phyloP scores from a whole-genome alignment of 2,113 vertebrate genomes.

The Turnix velox region DNA sequence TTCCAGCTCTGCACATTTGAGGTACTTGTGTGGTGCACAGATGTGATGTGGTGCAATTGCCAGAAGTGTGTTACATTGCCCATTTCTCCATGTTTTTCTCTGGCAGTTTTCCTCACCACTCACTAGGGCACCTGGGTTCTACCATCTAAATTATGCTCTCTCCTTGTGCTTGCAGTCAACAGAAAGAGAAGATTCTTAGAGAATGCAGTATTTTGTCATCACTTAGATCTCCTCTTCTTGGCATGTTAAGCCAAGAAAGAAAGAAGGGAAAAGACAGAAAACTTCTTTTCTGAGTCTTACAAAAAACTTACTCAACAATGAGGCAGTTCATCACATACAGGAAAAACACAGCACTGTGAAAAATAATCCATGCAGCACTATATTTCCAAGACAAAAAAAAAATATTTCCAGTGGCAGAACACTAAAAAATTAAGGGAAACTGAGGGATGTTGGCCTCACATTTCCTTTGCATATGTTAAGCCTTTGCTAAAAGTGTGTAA shows the following conservation, averaged over 20 bases:
- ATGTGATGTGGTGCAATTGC: neutral
- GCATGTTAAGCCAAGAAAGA: neutral
- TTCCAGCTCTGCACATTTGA: neutral
- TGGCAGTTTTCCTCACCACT: fast-evolving
- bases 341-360: neutral
- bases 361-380: neutral
- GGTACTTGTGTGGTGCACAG: neutral
- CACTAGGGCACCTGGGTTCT: neutral
- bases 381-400: neutral
- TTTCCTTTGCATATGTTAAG: neutral
- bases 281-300: neutral
- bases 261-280: neutral
- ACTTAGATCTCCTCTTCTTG: neutral
- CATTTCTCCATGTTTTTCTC: no score
- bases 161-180: neutral
- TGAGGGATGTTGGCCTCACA: neutral
- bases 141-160: neutral
- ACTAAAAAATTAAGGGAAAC: neutral
- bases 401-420: neutral
- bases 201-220: neutral
- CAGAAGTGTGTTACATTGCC: neutral
- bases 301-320: neutral
- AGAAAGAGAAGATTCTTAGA: neutral
- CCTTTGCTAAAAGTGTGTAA: neutral
- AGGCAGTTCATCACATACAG: neutral